Conservation (phyloP, 2,797 vertebrate species). For the Distichodus sexfasciatus region DNA sequence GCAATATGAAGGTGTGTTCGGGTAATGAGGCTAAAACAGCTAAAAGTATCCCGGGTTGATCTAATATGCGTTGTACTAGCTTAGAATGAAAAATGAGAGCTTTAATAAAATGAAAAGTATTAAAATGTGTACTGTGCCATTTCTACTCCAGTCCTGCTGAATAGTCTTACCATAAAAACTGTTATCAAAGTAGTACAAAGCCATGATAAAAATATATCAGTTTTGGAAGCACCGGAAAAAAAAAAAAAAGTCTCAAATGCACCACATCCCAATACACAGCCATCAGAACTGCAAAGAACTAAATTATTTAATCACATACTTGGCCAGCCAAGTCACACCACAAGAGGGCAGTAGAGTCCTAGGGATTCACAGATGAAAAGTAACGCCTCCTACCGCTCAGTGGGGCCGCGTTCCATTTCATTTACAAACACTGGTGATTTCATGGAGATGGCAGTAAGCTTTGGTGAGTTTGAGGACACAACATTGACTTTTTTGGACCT, state of each 20-base stretch:
- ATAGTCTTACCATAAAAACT: constrained; percentile 65
- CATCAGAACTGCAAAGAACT: constrained; percentile 60
- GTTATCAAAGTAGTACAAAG: constrained; percentile 68
- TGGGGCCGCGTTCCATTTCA: neutral
- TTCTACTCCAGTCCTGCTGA: constrained; percentile 78
- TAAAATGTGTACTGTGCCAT: constrained; percentile 58
- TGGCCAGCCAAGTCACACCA: constrained; percentile 87
- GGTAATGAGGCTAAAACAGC: constrained; percentile 9
- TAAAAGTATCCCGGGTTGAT: neutral
- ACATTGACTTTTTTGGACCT: no score
- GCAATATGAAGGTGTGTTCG: neutral
- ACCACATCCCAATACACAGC: constrained; percentile 55
- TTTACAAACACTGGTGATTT: constrained; percentile 27
- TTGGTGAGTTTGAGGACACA: no score
- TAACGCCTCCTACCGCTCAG: no score
- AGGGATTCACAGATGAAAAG: constrained; percentile 12
- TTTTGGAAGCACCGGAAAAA: constrained; percentile 57
- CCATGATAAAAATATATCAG: constrained; percentile 71
- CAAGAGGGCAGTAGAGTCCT: constrained; percentile 75
- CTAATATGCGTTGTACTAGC: constrained; percentile 34
- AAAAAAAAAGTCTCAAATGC: constrained; percentile 66
- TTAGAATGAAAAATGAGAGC: constrained; percentile 52
- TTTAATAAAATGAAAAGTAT: constrained; percentile 40
- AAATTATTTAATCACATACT: constrained; percentile 64
- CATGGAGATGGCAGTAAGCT: no score